Percentiles rank a stretch among this genome's conserved stretches.
phyloP scores from a whole-genome alignment of 2,113 vertebrate genomes.

The Trachemys scripta region DNA sequence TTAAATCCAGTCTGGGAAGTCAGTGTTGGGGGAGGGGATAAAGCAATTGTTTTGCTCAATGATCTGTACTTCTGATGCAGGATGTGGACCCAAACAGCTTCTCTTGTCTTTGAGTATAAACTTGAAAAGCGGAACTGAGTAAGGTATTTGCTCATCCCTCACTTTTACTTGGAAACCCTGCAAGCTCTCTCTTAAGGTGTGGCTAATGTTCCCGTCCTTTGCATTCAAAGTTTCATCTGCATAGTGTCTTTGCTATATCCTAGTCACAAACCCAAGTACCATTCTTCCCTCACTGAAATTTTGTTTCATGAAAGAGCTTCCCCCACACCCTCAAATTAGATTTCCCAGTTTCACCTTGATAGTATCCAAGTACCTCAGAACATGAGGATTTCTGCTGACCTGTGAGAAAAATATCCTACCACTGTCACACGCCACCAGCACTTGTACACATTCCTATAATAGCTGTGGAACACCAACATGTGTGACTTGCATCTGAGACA shows the following conservation, averaged over 20 bases:
- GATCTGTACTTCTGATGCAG: not conserved
- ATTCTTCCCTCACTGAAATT: not conserved
- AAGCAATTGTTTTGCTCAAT: constrained; percentile 33
- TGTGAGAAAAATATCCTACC: not conserved
- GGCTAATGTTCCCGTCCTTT: not conserved
- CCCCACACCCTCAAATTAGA: not conserved
- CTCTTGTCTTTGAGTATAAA: not conserved
- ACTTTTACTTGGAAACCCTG: too few relatives aligned
- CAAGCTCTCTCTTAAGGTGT: accelerated
- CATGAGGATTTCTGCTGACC: not conserved
- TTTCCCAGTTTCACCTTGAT: not conserved
- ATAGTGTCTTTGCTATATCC: not conserved
- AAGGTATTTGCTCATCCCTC: not conserved
- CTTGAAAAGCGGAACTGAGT: not conserved
- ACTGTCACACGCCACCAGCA: not conserved
- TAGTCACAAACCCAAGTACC: not conserved
- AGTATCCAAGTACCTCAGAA: not conserved
- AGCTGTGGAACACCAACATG: not conserved
- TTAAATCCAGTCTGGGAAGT: constrained; percentile 18
- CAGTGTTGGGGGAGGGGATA: constrained; percentile 1
- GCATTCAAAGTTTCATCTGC: not conserved
- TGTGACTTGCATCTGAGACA: not conserved
- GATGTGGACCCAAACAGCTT: not conserved
- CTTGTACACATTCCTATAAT: not conserved
- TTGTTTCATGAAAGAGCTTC: not conserved